A percentile compares a stretch with the other conserved stretches of the same genome.
phyloP scores from a whole-genome alignment of 2,888 invertebrate genomes.

The Rhagonycha fulva region DNA sequence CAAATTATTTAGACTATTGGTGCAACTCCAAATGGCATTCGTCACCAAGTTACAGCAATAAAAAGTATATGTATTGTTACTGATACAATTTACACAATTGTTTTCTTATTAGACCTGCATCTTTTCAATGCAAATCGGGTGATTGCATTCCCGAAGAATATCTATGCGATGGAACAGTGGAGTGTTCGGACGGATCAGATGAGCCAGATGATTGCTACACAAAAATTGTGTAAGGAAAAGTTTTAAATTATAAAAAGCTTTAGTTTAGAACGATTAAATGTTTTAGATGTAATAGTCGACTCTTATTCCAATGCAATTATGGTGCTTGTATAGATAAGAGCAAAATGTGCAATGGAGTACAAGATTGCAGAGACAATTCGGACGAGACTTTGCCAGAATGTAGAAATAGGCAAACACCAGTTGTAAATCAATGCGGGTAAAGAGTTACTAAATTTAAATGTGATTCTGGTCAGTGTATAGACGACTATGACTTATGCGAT shows the following conservation, averaged over 20 bases:
- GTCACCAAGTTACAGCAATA: no score
- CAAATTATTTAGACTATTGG: no score
- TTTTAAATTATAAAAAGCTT: not conserved
- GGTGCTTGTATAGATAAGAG: constrained; percentile 57
- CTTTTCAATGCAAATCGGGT: constrained; percentile 46
- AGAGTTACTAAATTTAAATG: constrained; percentile 35
- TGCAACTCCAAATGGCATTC: no score
- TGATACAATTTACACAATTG: no score
- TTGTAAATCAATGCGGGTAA: constrained; percentile 23
- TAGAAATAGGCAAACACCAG: constrained; percentile 3
- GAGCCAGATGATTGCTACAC: constrained; percentile 14
- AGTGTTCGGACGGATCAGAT: constrained; percentile 51
- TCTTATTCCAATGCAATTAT: constrained; percentile 57
- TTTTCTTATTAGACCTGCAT: not conserved
- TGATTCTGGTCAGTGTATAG: constrained; percentile 51
- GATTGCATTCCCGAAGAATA: constrained; percentile 52
- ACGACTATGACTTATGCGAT: constrained; percentile 51
- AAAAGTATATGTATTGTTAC: no score
- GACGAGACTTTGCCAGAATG: constrained; percentile 52
- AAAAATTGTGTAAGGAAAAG: constrained; percentile 13
- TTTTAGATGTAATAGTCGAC: constrained; percentile 51
- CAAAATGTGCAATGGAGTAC: constrained; percentile 51
- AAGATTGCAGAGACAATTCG: constrained; percentile 57
- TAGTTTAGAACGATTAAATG: not conserved
- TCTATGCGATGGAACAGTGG: constrained; percentile 55